Evolutionary conservation across 2,797 vertebrate species (phyloP).

Genomic region (Euphonia xanthogaster): DNA sequence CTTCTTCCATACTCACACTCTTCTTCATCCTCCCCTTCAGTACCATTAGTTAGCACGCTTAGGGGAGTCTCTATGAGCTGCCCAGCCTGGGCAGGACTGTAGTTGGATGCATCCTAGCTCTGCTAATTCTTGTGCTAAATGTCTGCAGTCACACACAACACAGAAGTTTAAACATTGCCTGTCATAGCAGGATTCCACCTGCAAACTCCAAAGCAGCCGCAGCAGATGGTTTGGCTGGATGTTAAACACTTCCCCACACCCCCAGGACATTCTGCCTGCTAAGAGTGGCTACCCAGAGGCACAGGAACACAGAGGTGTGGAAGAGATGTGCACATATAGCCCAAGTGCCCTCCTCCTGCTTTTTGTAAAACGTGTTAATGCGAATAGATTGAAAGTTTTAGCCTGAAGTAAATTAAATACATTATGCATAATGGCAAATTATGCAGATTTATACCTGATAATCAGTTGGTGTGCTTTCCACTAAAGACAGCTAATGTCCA

Average conservation of each 20-base stretch:
- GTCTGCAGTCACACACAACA: background rate
- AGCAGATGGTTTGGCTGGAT: background rate
- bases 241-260: background rate
- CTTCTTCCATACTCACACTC: background rate
- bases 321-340: background rate
- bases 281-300: background rate
- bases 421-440: slow-evolving; percentile 30
- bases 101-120: background rate
- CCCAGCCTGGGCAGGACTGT: background rate
- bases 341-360: background rate
- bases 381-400: background rate
- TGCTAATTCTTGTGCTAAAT: background rate
- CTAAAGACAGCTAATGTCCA: slow-evolving; percentile 1
- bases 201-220: background rate
- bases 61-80: background rate
- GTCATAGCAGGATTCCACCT: background rate
- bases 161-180: background rate
- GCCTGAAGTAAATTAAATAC: slow-evolving; percentile 9
- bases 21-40: background rate
- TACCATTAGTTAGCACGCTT: background rate
- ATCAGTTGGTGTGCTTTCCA: background rate
- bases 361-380: background rate
- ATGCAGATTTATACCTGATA: slow-evolving; percentile 27
- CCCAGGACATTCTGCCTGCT: background rate
- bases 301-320: background rate